phyloP scores from a whole-genome alignment of 2,888 invertebrate species.

The Pristionchus japonicus region DNA sequence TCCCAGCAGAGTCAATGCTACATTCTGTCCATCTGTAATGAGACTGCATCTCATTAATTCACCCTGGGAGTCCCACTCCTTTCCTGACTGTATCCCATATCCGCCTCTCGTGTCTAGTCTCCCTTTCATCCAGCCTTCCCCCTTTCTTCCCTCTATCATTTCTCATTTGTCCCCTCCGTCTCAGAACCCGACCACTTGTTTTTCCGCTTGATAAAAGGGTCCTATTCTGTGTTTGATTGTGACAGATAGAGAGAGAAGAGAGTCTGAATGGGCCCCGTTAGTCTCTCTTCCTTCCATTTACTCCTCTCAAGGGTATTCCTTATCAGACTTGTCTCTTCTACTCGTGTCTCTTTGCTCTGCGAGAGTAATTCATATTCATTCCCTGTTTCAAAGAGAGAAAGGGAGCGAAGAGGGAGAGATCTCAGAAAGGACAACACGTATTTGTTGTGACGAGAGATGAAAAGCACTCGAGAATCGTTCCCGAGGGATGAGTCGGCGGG shows the following conservation, averaged over 20 bases:
- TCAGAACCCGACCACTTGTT: conserved; percentile 25
- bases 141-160: conserved; percentile 4
- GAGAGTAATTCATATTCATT: conserved; percentile 34
- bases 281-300: conserved; percentile 21
- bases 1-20: conserved; percentile 70
- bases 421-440: conserved; percentile 26
- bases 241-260: conserved; percentile 12
- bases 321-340: conserved; percentile 34
- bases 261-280: conserved; percentile 19
- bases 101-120: background rate
- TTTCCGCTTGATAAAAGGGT: conserved; percentile 21
- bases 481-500: background rate
- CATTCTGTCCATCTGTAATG: conserved; percentile 68
- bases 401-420: background rate
- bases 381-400: background rate
- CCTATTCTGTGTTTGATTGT: conserved; percentile 21
- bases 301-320: conserved; percentile 31
- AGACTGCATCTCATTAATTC: conserved; percentile 11
- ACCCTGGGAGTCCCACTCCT: conserved; percentile 24
- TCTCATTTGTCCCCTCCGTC: background rate
- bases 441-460: conserved; percentile 35
- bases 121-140: conserved; percentile 1
- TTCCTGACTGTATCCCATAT: conserved; percentile 5
- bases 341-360: background rate
- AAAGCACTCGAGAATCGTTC: conserved; percentile 34